Percentiles rank a stretch among this genome's conserved stretches.
These are phyloP conservation scores for Ginglymostoma cirratum DNA, from an alignment of 2,113 vertebrate species.

Conservation along the genomic window DNA sequence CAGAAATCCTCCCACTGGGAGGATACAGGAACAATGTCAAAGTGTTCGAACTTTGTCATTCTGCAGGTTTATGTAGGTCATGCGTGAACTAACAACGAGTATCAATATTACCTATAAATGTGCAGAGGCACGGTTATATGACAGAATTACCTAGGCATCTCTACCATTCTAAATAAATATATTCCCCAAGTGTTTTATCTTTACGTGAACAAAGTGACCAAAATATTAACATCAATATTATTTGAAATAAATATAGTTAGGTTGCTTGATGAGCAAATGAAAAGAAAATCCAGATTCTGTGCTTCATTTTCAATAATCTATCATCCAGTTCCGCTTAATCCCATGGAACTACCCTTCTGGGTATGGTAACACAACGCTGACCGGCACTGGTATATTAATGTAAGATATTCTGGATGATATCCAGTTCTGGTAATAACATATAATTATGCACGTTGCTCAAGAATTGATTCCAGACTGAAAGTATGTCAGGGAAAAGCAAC, in stretches of 20 bases:
- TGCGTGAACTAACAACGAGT: background rate
- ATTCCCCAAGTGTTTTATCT: background rate
- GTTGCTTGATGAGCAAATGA: background rate
- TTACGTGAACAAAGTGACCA: background rate
- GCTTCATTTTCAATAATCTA: too few species aligned
- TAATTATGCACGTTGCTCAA: conserved; percentile 25
- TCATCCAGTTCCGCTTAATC: background rate
- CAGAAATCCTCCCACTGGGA: conserved; percentile 6
- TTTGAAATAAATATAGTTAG: background rate
- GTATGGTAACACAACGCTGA: background rate
- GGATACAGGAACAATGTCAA: background rate
- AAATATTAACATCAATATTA: background rate
- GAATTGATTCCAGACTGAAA: conserved; percentile 48
- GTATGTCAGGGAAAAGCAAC: conserved; percentile 15
- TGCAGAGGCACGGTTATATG: too few species aligned
- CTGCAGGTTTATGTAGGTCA: background rate
- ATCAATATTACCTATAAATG: too few species aligned
- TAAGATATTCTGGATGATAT: conserved; percentile 23
- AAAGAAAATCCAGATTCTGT: background rate
- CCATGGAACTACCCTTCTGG: background rate
- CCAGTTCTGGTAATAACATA: conserved; percentile 33
- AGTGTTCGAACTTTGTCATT: background rate
- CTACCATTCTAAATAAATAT: background rate
- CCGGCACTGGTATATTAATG: background rate
- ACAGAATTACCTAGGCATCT: background rate